Percentiles rank a stretch among this genome's conserved stretches.
Evolutionary conservation across 1,140 invertebrate genomes (phyloP).

Genomic region (Lordiphosa clarofinis): DNA sequence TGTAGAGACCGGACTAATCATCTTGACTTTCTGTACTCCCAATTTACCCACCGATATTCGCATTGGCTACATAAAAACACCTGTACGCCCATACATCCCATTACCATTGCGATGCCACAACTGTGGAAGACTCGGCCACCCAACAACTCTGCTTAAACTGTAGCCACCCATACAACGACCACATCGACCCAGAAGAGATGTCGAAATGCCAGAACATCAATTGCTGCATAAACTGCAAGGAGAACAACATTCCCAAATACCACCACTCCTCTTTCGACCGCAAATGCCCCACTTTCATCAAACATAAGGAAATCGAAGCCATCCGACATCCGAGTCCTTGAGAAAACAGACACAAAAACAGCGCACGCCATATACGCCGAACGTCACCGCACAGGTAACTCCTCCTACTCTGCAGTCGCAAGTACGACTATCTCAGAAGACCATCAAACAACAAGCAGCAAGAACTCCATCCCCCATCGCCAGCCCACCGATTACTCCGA

Average conservation of each 20-base stretch:
- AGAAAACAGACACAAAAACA: background rate
- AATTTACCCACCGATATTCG: background rate
- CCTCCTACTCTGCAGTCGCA: background rate
- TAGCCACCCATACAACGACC: background rate
- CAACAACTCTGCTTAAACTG: conserved; percentile 12
- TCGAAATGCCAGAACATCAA: too few species aligned
- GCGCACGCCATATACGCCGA: background rate
- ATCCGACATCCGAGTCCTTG: conserved; percentile 4
- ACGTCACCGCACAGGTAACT: background rate
- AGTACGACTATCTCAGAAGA: background rate
- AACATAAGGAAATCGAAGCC: conserved; percentile 19
- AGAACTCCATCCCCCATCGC: too few species aligned
- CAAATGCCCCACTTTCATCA: conserved; percentile 14
- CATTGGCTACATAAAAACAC: too few species aligned
- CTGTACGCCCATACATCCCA: too few species aligned
- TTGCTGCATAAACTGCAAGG: conserved; percentile 16
- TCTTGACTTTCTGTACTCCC: background rate
- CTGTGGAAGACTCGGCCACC: too few species aligned
- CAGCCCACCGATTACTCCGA: background rate
- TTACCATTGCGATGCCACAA: too few species aligned
- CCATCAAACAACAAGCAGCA: too few species aligned
- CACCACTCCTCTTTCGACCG: conserved; percentile 11
- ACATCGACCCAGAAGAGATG: too few species aligned
- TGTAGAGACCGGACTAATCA: background rate
- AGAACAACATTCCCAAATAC: conserved; percentile 4